phyloP scores from a whole-genome alignment of 2,113 vertebrate species.

The Rhea americana region DNA sequence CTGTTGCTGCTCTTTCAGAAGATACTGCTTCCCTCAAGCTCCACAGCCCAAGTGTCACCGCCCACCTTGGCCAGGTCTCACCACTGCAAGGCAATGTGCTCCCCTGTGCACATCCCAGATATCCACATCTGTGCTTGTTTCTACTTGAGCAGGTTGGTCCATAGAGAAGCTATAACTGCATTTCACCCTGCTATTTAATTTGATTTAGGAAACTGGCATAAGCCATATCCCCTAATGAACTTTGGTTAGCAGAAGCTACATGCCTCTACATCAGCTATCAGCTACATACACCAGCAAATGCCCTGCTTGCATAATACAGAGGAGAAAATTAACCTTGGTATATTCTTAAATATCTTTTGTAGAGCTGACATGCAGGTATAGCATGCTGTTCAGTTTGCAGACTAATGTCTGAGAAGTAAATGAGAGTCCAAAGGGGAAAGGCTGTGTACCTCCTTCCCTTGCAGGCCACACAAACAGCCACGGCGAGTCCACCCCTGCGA shows the following conservation, averaged over 20 bases:
- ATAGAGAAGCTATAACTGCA: too few species aligned
- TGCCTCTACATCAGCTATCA: neutral
- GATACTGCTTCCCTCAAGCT: neutral
- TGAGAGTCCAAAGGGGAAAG: accelerated
- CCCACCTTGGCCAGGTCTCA: neutral
- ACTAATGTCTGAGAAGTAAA: accelerated
- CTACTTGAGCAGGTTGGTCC: too few species aligned
- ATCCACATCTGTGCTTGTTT: too few species aligned
- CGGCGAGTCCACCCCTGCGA: accelerated
- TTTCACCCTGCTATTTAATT: too few species aligned
- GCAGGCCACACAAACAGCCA: neutral
- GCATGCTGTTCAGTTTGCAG: neutral
- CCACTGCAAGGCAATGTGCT: too few species aligned
- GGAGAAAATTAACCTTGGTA: neutral
- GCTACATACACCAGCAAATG: neutral
- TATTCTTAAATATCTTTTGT: too few species aligned
- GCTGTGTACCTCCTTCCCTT: neutral
- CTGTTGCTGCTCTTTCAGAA: neutral
- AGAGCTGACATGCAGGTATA: neutral
- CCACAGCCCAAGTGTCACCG: accelerated
- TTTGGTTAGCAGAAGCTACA: neutral
- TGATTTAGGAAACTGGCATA: neutral
- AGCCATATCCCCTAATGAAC: neutral
- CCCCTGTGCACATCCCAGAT: too few species aligned
- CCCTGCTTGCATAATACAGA: accelerated